Base-by-base conservation (phyloP, 2,113 vertebrate genomes). In the Ondatra zibethicus region DNA sequence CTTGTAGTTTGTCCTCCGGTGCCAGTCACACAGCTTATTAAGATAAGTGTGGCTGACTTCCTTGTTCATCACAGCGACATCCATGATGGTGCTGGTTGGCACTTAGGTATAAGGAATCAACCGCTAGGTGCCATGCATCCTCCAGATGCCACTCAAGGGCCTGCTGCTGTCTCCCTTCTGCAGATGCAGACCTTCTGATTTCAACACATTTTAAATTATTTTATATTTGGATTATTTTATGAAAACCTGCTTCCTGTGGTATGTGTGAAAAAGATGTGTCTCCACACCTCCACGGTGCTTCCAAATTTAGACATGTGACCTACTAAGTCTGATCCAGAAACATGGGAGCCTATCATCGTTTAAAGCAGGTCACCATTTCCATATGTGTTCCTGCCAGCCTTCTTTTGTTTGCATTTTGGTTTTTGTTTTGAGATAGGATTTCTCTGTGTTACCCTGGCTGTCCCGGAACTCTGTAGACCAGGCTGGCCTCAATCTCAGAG, bases 151-250 rank as follows among this genome's bases (percentile, higher is more conserved):
- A 78, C 78, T 92, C 50, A 55, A 88, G 68, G 42, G n/a, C 65
- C 89, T 29, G 27, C 66, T 21, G 29, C 27, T 39, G 52, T 66
- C 90, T 90, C 42, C 73, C 75, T 75, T 82, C 86, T 36, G 14
- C 91, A 87, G 89, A n/a, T 76, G 87, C 42, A 93, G 93, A 92
- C 61, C 89, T 93, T 96, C 90, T 91, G 63, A 87, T 94, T 87
- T 94, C 91, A 77, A 88, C 97, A 95, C 94, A 92, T 94, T 97
- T 97, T 94, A 89, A 93, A 97, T 96, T 91, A 97, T 97, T 96
- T 96, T 92, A 92, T 93, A 85, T 95, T 91, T 55, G 63, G 88
- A 89, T 61, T 52, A 72, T 75, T 93, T 91, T 94, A 61, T 50
- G 29, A 63, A 93, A 68, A 65, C 10, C 10, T 80, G 85, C 95